Percentiles rank a stretch among this genome's conserved stretches.
Conservation (phyloP, 2,113 vertebrate genomes). For the Dinomys branickii region DNA sequence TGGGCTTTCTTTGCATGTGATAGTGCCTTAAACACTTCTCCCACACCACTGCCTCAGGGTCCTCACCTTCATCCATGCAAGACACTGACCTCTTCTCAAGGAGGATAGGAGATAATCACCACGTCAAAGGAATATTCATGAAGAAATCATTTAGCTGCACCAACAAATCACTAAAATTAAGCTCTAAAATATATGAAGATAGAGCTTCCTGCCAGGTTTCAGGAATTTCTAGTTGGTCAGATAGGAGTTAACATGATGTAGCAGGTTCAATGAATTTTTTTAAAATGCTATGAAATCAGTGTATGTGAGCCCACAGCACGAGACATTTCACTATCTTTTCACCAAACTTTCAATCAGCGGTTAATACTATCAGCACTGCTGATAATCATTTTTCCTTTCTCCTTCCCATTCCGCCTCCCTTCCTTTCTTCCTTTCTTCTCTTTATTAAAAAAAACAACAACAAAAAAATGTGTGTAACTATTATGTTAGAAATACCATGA, state of each 20-base stretch:
- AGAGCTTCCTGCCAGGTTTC: not conserved
- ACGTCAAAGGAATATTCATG: not conserved
- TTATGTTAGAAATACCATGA: not conserved
- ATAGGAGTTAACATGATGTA: conserved; percentile 50
- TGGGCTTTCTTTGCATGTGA: not conserved
- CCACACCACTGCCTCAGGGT: not conserved
- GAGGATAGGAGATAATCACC: not conserved
- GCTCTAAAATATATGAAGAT: not conserved
- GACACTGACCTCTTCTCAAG: conserved; percentile 9
- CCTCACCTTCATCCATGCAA: not conserved
- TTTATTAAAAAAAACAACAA: not conserved
- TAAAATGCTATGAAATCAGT: not conserved
- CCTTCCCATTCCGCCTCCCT: accelerated
- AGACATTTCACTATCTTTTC: not conserved
- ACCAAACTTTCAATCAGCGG: conserved; percentile 4
- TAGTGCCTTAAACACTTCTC: not conserved
- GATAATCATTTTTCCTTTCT: not conserved
- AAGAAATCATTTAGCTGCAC: not conserved
- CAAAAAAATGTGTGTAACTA: not conserved
- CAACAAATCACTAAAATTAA: conserved; percentile 24
- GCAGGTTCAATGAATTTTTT: conserved; percentile 54
- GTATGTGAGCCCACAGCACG: not conserved
- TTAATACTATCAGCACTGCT: not conserved
- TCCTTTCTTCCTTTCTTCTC: not conserved
- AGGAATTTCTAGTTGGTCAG: conserved; percentile 28